phyloP scores from a whole-genome alignment of 1,140 invertebrate species.

The Magallana gigas region DNA sequence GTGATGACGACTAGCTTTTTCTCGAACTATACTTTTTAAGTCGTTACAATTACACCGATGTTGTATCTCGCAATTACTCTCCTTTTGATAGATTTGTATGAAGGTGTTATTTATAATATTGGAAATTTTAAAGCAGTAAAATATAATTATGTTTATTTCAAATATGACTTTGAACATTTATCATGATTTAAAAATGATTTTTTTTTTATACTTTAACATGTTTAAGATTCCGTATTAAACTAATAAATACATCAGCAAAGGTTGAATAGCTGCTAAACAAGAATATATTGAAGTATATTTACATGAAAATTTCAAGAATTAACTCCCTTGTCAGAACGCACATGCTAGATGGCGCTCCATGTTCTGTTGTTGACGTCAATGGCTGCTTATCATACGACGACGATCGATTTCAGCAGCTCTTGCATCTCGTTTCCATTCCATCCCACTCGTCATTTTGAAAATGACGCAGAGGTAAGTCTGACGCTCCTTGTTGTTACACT shows the following conservation, averaged over 20 bases:
- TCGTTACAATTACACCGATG: too few relatives aligned
- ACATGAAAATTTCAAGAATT: neutral
- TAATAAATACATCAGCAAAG: neutral
- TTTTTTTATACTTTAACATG: neutral
- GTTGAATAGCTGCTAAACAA: too few relatives aligned
- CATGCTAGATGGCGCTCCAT: neutral
- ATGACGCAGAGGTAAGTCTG: constrained; percentile 24
- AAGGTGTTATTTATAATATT: too few relatives aligned
- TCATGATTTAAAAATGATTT: neutral
- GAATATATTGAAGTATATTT: neutral
- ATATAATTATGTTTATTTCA: neutral
- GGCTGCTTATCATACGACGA: constrained; percentile 32
- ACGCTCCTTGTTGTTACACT: neutral
- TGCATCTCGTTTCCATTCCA: neutral
- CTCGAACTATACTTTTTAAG: too few relatives aligned
- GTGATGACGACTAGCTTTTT: too few relatives aligned
- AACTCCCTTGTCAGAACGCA: neutral
- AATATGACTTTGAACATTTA: neutral
- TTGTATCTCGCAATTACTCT: too few relatives aligned
- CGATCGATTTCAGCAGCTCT: constrained; percentile 1
- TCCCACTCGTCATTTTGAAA: constrained; percentile 9
- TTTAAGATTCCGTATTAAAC: neutral
- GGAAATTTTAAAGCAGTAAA: too few relatives aligned
- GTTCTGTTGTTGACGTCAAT: constrained; percentile 31
- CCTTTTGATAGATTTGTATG: too few relatives aligned